Percentiles rank a stretch among this genome's conserved stretches.
Evolutionary conservation across 2,113 vertebrate genomes (phyloP).

Genomic region (Gallinago media): DNA sequence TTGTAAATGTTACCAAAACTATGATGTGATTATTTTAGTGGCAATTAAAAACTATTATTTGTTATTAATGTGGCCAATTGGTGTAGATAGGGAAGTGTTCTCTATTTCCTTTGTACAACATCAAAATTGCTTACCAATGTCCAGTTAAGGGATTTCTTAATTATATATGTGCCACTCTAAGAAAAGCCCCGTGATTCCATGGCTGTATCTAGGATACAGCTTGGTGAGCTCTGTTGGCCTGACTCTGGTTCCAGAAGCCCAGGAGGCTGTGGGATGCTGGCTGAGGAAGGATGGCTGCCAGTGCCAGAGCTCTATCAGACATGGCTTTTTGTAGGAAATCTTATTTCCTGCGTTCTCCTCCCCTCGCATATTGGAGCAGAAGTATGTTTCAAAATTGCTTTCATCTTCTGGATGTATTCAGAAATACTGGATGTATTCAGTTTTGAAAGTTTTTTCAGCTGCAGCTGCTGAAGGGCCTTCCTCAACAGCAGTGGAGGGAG

Average conservation of each 20-base stretch:
- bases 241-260: rapidly evolving
- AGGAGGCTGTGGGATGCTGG: rapidly evolving
- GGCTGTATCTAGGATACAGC: neutral
- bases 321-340: neutral
- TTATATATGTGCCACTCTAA: rapidly evolving
- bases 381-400: neutral
- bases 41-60: neutral
- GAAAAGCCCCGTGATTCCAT: neutral
- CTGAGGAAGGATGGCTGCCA: rapidly evolving
- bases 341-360: neutral
- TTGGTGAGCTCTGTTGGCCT: neutral
- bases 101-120: neutral
- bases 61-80: neutral
- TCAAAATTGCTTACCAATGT: neutral
- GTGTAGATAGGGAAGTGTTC: neutral
- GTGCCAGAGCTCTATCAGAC: rapidly evolving
- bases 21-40: neutral
- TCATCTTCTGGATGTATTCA: neutral
- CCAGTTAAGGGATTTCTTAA: neutral
- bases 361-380: rapidly evolving
- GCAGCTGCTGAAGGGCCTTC: neutral
- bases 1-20: neutral
- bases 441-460: neutral
- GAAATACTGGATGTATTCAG: neutral
- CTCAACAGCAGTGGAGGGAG: rapidly evolving